Conservation (phyloP, 2,113 vertebrate genomes). For the Illadopsis cleaveri region DNA sequence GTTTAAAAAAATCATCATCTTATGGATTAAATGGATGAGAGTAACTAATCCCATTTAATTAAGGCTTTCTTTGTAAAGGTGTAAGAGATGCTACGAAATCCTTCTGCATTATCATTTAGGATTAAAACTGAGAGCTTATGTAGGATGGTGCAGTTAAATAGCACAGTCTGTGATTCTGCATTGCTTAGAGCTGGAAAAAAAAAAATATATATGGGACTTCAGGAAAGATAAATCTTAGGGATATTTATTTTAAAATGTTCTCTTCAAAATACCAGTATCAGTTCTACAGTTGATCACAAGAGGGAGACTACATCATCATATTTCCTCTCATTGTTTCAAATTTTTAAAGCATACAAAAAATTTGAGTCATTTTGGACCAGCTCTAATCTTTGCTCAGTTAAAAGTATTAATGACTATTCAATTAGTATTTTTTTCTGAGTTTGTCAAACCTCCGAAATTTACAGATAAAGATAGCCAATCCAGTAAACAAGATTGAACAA, state of each 20-base stretch:
- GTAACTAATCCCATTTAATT: slow-evolving; percentile 9
- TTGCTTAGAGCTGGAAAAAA: slow-evolving; percentile 10
- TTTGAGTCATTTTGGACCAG: not conserved
- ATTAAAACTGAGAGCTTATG: not conserved
- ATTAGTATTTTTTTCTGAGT: slow-evolving; percentile 10
- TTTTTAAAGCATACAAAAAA: slow-evolving; percentile 2
- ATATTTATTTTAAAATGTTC: not conserved
- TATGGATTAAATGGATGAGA: not conserved
- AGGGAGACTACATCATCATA: slow-evolving; percentile 19
- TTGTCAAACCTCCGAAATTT: slow-evolving; percentile 51
- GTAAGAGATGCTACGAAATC: slow-evolving; percentile 47
- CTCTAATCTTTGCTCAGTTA: slow-evolving; percentile 15
- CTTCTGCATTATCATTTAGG: not conserved
- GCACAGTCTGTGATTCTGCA: not conserved
- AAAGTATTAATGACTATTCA: not conserved
- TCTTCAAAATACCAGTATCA: not conserved
- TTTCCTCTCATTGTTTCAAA: not conserved
- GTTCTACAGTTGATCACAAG: slow-evolving; percentile 28
- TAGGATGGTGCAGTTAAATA: not conserved
- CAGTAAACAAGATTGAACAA: slow-evolving; percentile 96
- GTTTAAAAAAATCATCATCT: slow-evolving; percentile 13
- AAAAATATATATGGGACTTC: not conserved
- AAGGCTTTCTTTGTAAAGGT: slow-evolving; percentile 54
- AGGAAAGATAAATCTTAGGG: not conserved
- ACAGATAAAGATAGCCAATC: slow-evolving; percentile 95